Base-by-base conservation (phyloP, 2,797 vertebrate species). In the Notamacropus eugenii region DNA sequence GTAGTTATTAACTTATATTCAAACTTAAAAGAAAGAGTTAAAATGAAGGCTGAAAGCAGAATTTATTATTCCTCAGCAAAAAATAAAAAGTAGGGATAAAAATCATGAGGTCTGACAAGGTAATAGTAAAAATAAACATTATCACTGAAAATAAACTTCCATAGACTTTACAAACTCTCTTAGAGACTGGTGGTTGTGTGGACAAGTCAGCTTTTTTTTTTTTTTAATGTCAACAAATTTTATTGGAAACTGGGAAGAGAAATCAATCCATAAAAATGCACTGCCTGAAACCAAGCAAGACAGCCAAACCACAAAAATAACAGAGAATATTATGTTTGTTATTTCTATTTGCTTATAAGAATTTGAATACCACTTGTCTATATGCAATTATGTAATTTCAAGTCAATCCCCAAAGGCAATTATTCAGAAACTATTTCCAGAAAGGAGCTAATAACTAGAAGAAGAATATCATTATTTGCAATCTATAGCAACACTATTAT, bases 241-340 rank as follows among this genome's bases (percentile, higher is more conserved):
- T 98, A 99, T 99, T 98, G 98, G 97, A 98, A 98, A 98, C 94
- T 82, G 94, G 96, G 74, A 50, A 96, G 95, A 98, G 97, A 98
- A 97, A 97, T 94, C 98, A 97, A 94, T 58, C 97, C 98, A 98
- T 97, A 98, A 99, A 99, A 99, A 99, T 98, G 98, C 98, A 98
- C 98, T 98, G 98, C 96, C 95, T 97, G 97, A 98, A 98, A 98
- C 98, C 97, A 98, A 97, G 95, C 95, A 98, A 98, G 98, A 98
- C 98, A 98, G 97, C 97, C 97, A 98, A 98, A 98, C 98, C 0
- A 95, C 93, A 59, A 95, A 98, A 96, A 98, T 98, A 98, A 96
- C 93, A 94, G 98, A 94, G 98, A 96, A 94, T 93, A 67, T 92
- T 55, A 67, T 1, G 16, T 16, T n/a, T 16, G 34, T 40, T 40